Base-by-base conservation (phyloP, 2,797 vertebrate genomes). In the Ammospiza maritima region DNA sequence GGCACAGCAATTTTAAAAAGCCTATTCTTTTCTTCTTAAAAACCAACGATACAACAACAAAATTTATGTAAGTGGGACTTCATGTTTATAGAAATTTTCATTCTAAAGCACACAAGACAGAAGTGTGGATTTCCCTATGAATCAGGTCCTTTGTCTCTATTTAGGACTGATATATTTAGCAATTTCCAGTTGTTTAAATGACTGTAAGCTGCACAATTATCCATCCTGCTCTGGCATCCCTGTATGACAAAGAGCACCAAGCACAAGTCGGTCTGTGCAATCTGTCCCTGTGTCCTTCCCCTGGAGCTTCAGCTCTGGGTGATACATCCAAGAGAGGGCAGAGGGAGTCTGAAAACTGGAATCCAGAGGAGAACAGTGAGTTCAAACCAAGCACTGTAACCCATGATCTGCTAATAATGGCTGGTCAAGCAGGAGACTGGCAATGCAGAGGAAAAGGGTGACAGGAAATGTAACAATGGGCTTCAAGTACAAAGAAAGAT, bases 21-120 rank as follows among this genome's bases (percentile, higher is more conserved):
- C 54, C 60, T 82, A 36, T 88, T 77, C 79, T 81, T 70, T 72
- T 69, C 58, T 65, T 66, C 57, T 76, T 70, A 19, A 47, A 70
- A 36, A 56, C 14, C 29, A 70, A 16, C 48, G 44, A 27, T 25
- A 69, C 57, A 84, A 30, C 27, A 38, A 26, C 30, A 51, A 34
- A 5, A 40, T 29, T 34, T 38, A 58, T 13, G 38, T 70, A 58
- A 94, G 92, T 87, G 60, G 32, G 61, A 84, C 86, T 53, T 94
- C 16, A 3, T 84, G 51, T 91, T 93, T 94, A 96, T 38, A 95
- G 93, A 93, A 91, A 23, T 78, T 95, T 91, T 90, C 57, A 56
- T 95, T 96, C 48, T 58, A 77, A 81, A 44, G 13, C 72, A 71
- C 56, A 48, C 32, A 87, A 56, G 54, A 6, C 11, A 89, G 62